phyloP scores from a whole-genome alignment of 2,888 invertebrate genomes.

The Chrysodeixis includens region DNA sequence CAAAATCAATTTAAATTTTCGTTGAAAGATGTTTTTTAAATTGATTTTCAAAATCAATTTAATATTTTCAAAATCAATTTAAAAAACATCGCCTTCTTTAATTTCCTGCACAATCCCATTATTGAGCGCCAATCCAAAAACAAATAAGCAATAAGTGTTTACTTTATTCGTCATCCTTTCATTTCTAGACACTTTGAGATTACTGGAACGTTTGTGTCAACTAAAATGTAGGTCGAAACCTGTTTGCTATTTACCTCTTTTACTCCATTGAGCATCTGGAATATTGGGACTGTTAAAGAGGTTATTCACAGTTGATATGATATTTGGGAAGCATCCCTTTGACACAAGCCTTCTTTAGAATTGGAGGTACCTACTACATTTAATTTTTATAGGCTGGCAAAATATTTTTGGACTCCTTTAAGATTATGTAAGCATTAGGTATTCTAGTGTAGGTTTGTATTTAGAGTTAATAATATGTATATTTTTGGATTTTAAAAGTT shows the following conservation, averaged over 20 bases:
- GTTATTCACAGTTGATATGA: constrained; percentile 19
- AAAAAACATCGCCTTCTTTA: neutral
- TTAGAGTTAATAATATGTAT: no score
- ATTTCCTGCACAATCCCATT: constrained; percentile 9
- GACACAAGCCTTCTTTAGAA: neutral
- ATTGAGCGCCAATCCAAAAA: constrained; percentile 11
- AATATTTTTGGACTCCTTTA: no score
- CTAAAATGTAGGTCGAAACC: constrained; percentile 8
- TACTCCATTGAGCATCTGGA: neutral
- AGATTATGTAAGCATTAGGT: no score
- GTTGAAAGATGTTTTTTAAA: no score
- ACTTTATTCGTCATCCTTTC: neutral
- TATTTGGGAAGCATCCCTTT: constrained; percentile 9
- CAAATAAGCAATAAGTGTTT: constrained; percentile 7
- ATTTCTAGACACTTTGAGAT: constrained; percentile 21
- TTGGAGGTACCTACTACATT: neutral
- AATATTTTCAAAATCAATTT: no score
- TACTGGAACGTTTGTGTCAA: constrained; percentile 15
- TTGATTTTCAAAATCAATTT: no score
- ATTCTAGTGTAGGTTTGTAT: no score
- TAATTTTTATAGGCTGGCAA: no score
- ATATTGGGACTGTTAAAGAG: constrained; percentile 6
- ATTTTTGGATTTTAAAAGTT: no score
- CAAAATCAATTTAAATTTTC: no score
- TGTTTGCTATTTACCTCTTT: neutral